phyloP scores from a whole-genome alignment of 2,797 vertebrate species.

The Novumbra hubbsi region DNA sequence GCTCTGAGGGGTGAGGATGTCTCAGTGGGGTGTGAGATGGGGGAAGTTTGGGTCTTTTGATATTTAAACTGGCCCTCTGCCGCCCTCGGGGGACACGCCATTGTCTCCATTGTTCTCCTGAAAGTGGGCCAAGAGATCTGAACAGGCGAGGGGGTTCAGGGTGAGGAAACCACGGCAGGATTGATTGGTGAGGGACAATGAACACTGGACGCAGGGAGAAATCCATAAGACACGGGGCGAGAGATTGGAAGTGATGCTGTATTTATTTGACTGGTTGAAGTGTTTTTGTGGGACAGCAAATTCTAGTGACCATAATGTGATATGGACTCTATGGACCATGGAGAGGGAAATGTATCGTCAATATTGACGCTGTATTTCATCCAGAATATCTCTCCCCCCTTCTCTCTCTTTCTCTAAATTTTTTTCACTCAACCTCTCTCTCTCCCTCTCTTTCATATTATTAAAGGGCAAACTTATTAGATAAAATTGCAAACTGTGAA shows the following conservation, averaged over 20 bases:
- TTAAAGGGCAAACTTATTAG: too few species aligned
- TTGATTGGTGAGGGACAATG: conserved; percentile 27
- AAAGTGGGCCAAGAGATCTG: conserved; percentile 71
- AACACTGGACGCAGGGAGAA: conserved; percentile 13
- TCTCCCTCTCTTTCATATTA: neutral
- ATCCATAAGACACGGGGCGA: neutral
- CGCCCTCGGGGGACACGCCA: conserved; percentile 59
- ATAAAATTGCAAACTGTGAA: too few species aligned
- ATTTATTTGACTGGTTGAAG: conserved; percentile 4
- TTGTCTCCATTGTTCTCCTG: conserved; percentile 70
- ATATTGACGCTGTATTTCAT: neutral
- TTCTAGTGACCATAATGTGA: neutral
- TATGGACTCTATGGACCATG: neutral
- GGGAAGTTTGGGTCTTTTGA: conserved; percentile 66
- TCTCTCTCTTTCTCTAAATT: neutral
- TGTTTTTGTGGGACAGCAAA: neutral
- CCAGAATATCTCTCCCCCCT: neutral
- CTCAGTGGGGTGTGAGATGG: conserved; percentile 47
- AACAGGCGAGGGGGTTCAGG: conserved; percentile 34
- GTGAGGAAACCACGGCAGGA: neutral
- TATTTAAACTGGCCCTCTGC: conserved; percentile 57
- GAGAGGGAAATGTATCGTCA: neutral
- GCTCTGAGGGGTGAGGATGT: conserved; percentile 9
- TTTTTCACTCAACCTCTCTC: neutral
- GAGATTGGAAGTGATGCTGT: neutral